A percentile compares a stretch with the other conserved stretches of the same genome.
Conservation (phyloP, 92 coral and sea anemone species). For the Phenganax subtilis region DNA sequence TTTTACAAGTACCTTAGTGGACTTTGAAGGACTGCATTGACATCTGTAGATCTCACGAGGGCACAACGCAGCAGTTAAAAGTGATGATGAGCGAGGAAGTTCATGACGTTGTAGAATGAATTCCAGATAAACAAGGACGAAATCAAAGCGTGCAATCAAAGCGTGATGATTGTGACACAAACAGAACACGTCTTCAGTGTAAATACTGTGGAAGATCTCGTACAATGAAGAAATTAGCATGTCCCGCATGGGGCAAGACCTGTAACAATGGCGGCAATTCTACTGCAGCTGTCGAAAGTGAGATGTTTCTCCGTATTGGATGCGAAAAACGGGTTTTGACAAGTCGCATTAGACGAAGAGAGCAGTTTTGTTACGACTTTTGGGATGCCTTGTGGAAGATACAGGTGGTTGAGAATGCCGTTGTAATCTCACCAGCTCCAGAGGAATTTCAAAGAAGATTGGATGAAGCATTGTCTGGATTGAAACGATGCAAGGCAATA, state of each 20-base stretch:
- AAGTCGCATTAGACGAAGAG: neutral
- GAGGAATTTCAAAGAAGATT: conserved; percentile 44
- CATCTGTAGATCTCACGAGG: conserved; percentile 25
- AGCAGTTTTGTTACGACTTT: too few relatives aligned
- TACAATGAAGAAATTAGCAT: conserved; percentile 42
- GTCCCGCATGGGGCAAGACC: conserved; percentile 49
- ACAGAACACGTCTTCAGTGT: neutral
- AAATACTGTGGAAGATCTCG: conserved; percentile 52
- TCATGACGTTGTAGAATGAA: conserved; percentile 1
- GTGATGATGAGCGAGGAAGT: conserved; percentile 15
- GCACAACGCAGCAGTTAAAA: neutral
- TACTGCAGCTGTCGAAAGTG: too few relatives aligned
- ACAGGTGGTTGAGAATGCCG: too few relatives aligned
- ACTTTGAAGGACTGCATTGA: conserved; percentile 19
- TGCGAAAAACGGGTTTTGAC: conserved; percentile 31
- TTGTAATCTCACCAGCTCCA: conserved; percentile 27
- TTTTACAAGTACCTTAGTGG: neutral
- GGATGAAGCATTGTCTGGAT: conserved; percentile 36
- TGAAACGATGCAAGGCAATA: conserved; percentile 39
- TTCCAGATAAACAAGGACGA: neutral
- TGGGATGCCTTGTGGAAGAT: too few relatives aligned
- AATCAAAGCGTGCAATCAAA: conserved; percentile 24
- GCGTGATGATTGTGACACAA: conserved; percentile 17
- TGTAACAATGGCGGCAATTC: too few relatives aligned
- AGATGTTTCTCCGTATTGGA: neutral